Evolutionary conservation across 30 jellyfish, hydroid and myxozoan species (phyloP), one percentile per base, ranked within the genome.

Genomic region (Hydra vulgaris): DNA sequence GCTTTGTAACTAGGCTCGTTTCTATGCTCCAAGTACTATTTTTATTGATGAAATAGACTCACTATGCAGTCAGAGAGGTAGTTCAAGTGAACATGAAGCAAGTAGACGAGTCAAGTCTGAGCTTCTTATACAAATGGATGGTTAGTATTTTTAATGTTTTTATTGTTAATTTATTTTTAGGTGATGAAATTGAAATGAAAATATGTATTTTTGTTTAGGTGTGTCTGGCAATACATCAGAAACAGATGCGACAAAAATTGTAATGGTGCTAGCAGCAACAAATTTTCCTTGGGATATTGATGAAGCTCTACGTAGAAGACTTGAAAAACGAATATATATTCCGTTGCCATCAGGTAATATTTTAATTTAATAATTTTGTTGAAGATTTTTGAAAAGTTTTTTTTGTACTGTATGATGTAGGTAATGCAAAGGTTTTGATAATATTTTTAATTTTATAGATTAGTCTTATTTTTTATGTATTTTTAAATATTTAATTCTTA

Each of bases 231-330:
- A 89, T 27, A 16, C 97, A 7, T 26, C 89, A 8, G 97, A 89
- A 78, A 92, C 90, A 17, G 97, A 84, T 74, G 87, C 94, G 8
- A 67, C 92, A 20, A 92, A 88, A 74, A 89, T 84, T 71, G 98
- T 92, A 23, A 87, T 92, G 96, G 98, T 92, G 23, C 79, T 92
- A 55, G 98, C 96, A 4, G 98, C 98, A 3, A 92, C 98, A 24
- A 92, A 92, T 76, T 92, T 87, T 77, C 98, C 98, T 17, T 92
- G 98, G 98, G 98, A 92, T 54, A 92, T 92, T 55, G 98, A 92
- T 70, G 98, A 92, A 53, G 98, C 98, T 4, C 87, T 92, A 53
- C 86, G 98, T 53, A 79, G 98, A 73, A 87, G 98, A 55, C 25
- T 92, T 76, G 98, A 92, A 76, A 92, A 92, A 79, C 95, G 98